Conservation (phyloP, 2,797 vertebrate species). For the Ctenopoma multispine region DNA sequence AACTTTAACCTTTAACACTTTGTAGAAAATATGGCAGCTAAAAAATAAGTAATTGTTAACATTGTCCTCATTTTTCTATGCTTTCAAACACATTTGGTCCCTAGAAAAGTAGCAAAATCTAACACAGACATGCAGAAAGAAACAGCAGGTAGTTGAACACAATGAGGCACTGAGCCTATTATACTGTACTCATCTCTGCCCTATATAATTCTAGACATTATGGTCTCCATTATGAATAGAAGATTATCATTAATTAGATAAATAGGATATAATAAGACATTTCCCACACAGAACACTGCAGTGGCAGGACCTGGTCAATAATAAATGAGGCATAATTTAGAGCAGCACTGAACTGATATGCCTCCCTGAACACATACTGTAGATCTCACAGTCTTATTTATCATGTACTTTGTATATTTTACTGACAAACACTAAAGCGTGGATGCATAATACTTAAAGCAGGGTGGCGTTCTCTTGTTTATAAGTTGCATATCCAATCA, state of each 20-base stretch:
- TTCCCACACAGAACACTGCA: constrained; percentile 53
- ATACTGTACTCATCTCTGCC: constrained; percentile 26
- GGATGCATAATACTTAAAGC: constrained; percentile 9
- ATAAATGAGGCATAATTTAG: constrained; percentile 77
- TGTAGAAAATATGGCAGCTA: too few species aligned
- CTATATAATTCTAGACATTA: constrained; percentile 50
- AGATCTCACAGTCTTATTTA: background rate
- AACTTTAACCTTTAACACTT: background rate
- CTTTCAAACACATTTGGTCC: background rate
- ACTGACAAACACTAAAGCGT: constrained; percentile 23
- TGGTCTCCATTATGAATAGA: constrained; percentile 61
- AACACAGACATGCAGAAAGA: background rate
- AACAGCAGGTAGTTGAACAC: background rate
- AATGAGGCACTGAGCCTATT: constrained; percentile 27
- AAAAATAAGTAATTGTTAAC: too few species aligned
- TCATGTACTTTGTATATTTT: constrained; percentile 7
- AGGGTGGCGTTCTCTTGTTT: background rate
- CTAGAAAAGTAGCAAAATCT: background rate
- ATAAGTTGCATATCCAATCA: constrained; percentile 24
- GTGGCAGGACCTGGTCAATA: constrained; percentile 68
- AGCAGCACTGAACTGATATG: constrained; percentile 58
- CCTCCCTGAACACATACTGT: constrained; percentile 9
- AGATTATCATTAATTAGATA: constrained; percentile 64
- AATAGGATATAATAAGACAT: constrained; percentile 58
- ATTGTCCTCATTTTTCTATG: background rate